Conservation (phyloP, 1,140 invertebrate species). For the Drosophila murphyi region DNA sequence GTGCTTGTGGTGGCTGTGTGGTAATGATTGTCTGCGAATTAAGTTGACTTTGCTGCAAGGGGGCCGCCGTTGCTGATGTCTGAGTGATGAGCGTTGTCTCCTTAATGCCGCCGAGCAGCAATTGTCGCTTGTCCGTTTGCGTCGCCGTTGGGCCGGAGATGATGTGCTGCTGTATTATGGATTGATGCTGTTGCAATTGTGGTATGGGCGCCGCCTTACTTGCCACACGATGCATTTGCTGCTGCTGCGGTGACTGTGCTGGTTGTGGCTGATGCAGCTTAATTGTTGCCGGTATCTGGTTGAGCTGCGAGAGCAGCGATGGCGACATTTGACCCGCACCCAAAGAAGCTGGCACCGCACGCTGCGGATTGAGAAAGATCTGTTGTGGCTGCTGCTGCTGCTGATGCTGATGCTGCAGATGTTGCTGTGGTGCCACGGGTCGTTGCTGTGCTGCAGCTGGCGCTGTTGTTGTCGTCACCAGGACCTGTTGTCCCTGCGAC, state of each 20-base stretch:
- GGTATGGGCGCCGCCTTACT: conserved; percentile 64
- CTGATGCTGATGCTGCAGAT: conserved; percentile 33
- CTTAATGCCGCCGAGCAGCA: conserved; percentile 69
- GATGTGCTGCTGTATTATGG: conserved; percentile 82
- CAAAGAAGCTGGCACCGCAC: conserved; percentile 48
- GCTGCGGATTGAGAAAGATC: conserved; percentile 76
- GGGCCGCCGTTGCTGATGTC: conserved; percentile 53
- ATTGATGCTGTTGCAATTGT: conserved; percentile 80
- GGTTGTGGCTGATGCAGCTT: conserved; percentile 75
- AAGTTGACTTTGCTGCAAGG: conserved; percentile 72
- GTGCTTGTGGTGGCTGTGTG: conserved; percentile 49
- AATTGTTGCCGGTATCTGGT: conserved; percentile 82
- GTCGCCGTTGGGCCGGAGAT: conserved; percentile 65
- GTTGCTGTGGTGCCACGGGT: conserved; percentile 42
- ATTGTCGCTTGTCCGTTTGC: conserved; percentile 71
- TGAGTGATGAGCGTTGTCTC: conserved; percentile 78
- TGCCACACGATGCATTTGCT: conserved; percentile 47
- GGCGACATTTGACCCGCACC: conserved; percentile 77
- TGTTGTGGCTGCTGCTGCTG: conserved; percentile 58
- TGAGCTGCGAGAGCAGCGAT: conserved; percentile 71
- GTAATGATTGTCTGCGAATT: conserved; percentile 82
- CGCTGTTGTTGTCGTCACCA: conserved; percentile 85
- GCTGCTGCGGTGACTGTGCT: conserved; percentile 27
- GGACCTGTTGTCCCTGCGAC: conserved; percentile 88
- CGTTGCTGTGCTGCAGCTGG: conserved; percentile 48